A percentile compares a stretch with the other conserved stretches of the same genome.
These are phyloP conservation scores for Trachelus stipa DNA, from an alignment of 2,888 invertebrate species.

Conservation along the genomic window DNA sequence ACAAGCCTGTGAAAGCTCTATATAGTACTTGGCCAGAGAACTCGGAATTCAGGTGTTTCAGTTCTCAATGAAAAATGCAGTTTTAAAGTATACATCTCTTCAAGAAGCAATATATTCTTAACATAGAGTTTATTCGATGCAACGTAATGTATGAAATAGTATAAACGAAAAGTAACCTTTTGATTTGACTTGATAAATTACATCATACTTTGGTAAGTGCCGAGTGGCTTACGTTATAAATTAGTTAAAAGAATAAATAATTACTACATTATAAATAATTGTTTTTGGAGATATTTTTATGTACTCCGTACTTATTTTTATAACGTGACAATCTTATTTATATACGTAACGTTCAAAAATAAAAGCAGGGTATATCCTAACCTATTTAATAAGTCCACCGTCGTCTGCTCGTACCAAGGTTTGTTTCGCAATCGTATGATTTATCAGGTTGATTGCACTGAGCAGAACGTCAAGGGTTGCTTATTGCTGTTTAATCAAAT, in stretches of 20 bases:
- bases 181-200: slow-evolving; percentile 25
- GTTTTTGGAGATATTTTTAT: background rate
- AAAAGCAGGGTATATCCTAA: background rate
- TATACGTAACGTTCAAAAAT: background rate
- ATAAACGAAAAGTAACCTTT: background rate
- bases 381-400: background rate
- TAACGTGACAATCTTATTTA: background rate
- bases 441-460: background rate
- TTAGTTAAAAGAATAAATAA: background rate
- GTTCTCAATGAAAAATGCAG: slow-evolving; percentile 32
- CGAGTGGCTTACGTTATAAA: background rate
- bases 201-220: slow-evolving; percentile 35
- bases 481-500: background rate
- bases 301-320: background rate
- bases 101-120: background rate
- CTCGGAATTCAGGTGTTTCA: slow-evolving; percentile 52
- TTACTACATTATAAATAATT: background rate
- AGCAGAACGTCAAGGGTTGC: background rate
- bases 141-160: background rate
- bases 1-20: too few species aligned
- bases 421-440: background rate
- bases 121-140: background rate
- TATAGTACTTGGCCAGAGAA: slow-evolving; percentile 23
- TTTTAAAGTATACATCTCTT: background rate
- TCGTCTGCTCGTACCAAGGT: background rate